Evolutionary conservation across 2,888 invertebrate species (phyloP), one percentile per base, ranked within the genome.

Genomic region (Panzeria rudis): DNA sequence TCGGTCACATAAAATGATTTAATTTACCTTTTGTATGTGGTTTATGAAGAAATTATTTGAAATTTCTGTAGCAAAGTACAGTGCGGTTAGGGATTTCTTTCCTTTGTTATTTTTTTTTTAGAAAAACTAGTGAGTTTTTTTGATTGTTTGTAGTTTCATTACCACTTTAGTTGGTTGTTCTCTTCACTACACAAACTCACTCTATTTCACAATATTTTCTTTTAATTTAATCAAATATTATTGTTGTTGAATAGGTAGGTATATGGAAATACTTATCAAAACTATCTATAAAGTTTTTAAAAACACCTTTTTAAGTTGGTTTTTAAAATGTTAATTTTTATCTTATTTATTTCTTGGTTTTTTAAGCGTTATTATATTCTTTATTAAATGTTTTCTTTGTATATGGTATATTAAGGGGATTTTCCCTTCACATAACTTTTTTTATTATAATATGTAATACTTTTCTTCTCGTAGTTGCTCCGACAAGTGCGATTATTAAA

Each of bases 401-500:
- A 20, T 50, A 61, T 86, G 80, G 29, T 72, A 83, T 64, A 86
- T 71, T 29, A 52, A 38, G 54, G 83, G 78, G 15, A 86, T 83
- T 78, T 69, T 59, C 79, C 86, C 54, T 82, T 29, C 61, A n/a
- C 8, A 4, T n/a, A 68, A 62, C 50, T 54, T 54, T 54, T 62
- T 23, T 25, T 29, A 44, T 71, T 23, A 11, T 59, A 17, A 7
- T 29, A 13, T 11, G 1, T 35, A 0, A 29, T 4, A 29, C 29
- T 52, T 78, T 20, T 54, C 64, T 44, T 82, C 61, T 52, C 78
- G 84, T 84, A 88, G 89, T 89, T 89, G 84, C 88, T 88, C 87
- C 89, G 90, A 87, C 91, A 89, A 91, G 88, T 88, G 90, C 89
- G 88, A 88, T 88, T 88, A 86, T 87, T 88, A 89, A 87, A 92